These are phyloP conservation scores for Aphyosemion australe DNA, from an alignment of 2,113 vertebrate species.

Conservation along the genomic window DNA sequence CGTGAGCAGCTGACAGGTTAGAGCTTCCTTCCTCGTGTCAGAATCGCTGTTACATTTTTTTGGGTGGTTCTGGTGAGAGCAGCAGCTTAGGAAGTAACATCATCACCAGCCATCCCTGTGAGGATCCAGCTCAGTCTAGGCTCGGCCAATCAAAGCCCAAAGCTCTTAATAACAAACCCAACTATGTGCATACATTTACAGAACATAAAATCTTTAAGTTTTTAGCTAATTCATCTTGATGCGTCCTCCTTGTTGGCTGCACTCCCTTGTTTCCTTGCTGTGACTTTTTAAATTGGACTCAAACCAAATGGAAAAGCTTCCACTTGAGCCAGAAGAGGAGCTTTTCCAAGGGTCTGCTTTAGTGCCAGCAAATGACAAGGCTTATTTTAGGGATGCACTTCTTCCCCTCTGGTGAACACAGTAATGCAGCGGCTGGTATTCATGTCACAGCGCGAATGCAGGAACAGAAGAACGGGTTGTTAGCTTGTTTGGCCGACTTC, in stretches of 20 bases:
- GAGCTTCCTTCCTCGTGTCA: not conserved
- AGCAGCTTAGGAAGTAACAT: slow-evolving; percentile 53
- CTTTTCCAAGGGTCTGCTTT: slow-evolving; percentile 42
- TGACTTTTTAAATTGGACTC: slow-evolving; percentile 41
- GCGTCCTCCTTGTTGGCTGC: slow-evolving; percentile 14
- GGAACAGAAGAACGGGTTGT: not conserved
- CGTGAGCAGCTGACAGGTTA: not conserved
- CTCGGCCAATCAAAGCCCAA: slow-evolving; percentile 28
- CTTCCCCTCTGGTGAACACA: slow-evolving; percentile 13
- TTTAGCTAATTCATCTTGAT: not conserved
- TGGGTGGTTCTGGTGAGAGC: not conserved
- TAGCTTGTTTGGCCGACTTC: slow-evolving; percentile 1
- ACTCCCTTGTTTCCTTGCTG: slow-evolving; percentile 6
- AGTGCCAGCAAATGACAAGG: slow-evolving; percentile 44
- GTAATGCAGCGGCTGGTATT: slow-evolving; percentile 18
- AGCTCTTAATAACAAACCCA: slow-evolving; percentile 40
- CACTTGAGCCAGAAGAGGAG: slow-evolving; percentile 26
- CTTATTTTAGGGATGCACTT: slow-evolving; percentile 49
- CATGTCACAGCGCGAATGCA: slow-evolving; percentile 15
- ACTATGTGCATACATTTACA: slow-evolving; percentile 42
- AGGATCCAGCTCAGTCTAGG: slow-evolving; percentile 27
- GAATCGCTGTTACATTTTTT: not conserved
- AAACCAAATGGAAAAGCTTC: slow-evolving; percentile 32
- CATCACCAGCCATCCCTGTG: slow-evolving; percentile 37
- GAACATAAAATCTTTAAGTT: not conserved